A percentile compares a stretch with the other conserved stretches of the same genome.
Conservation (phyloP, 1,140 invertebrate genomes). For the Dreissena polymorpha region DNA sequence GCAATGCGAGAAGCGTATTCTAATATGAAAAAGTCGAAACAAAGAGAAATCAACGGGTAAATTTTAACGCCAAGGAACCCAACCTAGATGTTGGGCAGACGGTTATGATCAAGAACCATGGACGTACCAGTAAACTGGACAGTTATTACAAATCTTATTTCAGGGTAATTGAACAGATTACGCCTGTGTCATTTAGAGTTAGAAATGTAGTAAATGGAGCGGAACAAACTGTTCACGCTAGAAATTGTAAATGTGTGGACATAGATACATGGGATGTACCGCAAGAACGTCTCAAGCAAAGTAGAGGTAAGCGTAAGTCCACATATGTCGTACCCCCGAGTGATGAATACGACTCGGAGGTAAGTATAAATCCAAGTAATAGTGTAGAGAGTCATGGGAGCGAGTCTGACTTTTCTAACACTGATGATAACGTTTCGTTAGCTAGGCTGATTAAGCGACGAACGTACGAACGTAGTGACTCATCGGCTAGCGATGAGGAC, state of each 20-base stretch:
- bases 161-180: conserved; percentile 14
- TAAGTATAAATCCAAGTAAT: no score
- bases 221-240: no score
- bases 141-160: conserved; percentile 14
- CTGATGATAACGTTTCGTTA: no score
- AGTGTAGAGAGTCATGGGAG: no score
- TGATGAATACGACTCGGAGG: background rate
- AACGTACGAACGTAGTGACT: background rate
- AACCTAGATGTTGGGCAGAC: background rate
- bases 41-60: background rate
- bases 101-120: conserved; percentile 15
- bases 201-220: no score
- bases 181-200: background rate
- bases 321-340: conserved; percentile 13
- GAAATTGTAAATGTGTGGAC: no score
- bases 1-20: conserved; percentile 5
- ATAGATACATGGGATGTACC: conserved; percentile 25
- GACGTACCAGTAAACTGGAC: no score
- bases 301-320: background rate
- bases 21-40: conserved; percentile 15
- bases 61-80: background rate
- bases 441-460: no score
- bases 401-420: no score
- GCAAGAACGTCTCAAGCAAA: no score
- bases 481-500: background rate